Evolutionary conservation across 2,797 vertebrate genomes (phyloP), one percentile per base, ranked within the genome.

Genomic region (Pelodytes ibericus): DNA sequence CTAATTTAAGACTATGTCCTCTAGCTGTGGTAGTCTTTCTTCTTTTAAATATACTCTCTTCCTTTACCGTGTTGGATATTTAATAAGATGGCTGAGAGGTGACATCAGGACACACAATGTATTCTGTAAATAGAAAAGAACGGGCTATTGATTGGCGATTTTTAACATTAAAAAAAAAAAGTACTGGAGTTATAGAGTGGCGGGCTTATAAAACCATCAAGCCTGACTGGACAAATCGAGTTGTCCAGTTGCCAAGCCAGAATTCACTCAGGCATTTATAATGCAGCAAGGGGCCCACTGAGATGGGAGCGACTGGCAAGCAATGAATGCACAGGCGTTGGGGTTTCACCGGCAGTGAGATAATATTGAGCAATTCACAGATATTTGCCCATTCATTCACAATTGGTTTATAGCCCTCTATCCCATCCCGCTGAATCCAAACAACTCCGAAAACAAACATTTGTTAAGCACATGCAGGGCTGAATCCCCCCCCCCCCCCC

Each of bases 361-460:
- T 68, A 68, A 64, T 53, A 18, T 44, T 59, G 80, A 71, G n/a
- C 77, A 69, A 79, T 39, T 82, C 16, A 79, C 60, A 76, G 71
- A 69, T 72, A 81, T 47, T 66, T 71, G 79, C 44, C 75, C 69
- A 57, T 82, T 75, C 67, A 70, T 79, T 72, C 69, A 61, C 68
- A 81, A 81, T 49, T 79, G 71, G 11, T 82, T 86, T 84, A 84
- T 0, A 0, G 80, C 18, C 73, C 51, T 59, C 41, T 13, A 3
- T 16, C 41, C 3, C 41, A 44, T 44, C 67, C 44, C 71, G 70
- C 74, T 83, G 86, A 81, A 69, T 82, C 75, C 83, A 81, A 82
- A 67, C 74, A 65, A 66, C 30, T 77, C 83, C 44, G 64, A 81
- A 77, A 81, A 75, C 60, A 87, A 86, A 84, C 57, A 74, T 49